Evolutionary conservation across 2,113 vertebrate genomes (phyloP), one percentile per base, ranked within the genome.

Genomic region (Osmerus eperlanus): DNA sequence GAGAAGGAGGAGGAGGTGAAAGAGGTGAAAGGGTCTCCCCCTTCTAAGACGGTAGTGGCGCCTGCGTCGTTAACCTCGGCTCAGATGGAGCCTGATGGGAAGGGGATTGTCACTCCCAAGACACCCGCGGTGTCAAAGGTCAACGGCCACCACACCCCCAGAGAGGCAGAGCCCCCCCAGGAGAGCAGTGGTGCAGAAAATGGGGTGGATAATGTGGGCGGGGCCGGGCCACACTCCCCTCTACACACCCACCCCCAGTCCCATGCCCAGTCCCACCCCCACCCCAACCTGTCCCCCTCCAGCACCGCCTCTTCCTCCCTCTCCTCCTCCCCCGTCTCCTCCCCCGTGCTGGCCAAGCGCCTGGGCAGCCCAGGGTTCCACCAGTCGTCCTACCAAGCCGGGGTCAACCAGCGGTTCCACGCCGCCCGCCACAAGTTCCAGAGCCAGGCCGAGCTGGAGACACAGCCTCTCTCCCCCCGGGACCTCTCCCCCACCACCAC

Each of bases 371-470:
- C 94, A 0, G 88, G 92, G 0, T 92, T 93, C 68, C 97, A 96
- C 85, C 95, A 96, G 72, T 96, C 96, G 0, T 94, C 94, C 77
- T 99, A 97, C 89, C 97, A 99, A 82, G 94, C 94, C 12, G 94
- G 96, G 59, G 92, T 99, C 89, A 99, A 97, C 78, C 97, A 99
- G 67, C 92, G 97, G 0, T 99, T 99, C 90, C 97, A 99, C 0
- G 97, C 97, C 0, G 97, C 97, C 25, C 84, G 97, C 3, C 95
- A 98, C 92, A 99, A 95, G 86, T 99, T 99, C 79, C 97, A 99
- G 86, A 89, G 91, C 2, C 97, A 99, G 55, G 94, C 94, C 0
- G 97, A 99, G 75, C 94, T 91, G 0, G 96, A 99, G 59, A 95
- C 93, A 16, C 89, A 90, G 70, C 89, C 4, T 83, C 94, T 0